A percentile compares a stretch with the other conserved stretches of the same genome.
Evolutionary conservation across 2,113 vertebrate genomes (phyloP).

Genomic region (Cygnus buccinator): DNA sequence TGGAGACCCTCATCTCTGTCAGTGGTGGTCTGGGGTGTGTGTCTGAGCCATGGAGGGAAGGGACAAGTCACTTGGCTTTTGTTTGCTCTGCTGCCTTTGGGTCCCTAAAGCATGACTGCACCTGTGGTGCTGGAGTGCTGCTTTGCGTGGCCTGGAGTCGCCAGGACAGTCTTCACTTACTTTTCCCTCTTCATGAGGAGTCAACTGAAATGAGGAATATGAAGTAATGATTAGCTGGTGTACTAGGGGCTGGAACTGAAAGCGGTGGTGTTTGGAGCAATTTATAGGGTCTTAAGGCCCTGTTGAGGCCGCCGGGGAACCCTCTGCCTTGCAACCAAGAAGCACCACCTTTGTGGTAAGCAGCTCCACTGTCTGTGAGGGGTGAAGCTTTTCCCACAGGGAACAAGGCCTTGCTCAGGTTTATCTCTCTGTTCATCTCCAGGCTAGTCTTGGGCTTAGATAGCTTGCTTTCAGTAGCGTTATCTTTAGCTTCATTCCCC

Average conservation of each 20-base stretch:
- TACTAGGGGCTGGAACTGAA: background rate
- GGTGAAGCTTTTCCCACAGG: background rate
- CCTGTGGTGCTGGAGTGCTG: background rate
- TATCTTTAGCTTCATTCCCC: background rate
- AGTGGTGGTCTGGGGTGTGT: background rate
- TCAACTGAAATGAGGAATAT: background rate
- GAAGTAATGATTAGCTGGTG: background rate
- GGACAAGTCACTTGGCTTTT: background rate
- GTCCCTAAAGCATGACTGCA: background rate
- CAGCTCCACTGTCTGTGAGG: background rate
- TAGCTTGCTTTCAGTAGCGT: background rate
- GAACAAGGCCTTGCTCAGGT: rapidly evolving
- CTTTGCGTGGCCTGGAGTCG: background rate
- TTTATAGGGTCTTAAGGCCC: background rate
- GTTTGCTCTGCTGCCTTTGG: background rate
- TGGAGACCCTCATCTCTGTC: background rate
- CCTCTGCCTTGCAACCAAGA: background rate
- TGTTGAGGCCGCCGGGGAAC: rapidly evolving
- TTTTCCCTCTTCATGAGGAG: background rate
- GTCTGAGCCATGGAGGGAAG: background rate
- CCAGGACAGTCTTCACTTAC: background rate
- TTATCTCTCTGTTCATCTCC: background rate
- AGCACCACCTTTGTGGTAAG: background rate
- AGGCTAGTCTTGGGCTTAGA: background rate
- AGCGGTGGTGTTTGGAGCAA: background rate